Conservation (phyloP, 2,888 invertebrate species). For the Nomada goodeniana region DNA sequence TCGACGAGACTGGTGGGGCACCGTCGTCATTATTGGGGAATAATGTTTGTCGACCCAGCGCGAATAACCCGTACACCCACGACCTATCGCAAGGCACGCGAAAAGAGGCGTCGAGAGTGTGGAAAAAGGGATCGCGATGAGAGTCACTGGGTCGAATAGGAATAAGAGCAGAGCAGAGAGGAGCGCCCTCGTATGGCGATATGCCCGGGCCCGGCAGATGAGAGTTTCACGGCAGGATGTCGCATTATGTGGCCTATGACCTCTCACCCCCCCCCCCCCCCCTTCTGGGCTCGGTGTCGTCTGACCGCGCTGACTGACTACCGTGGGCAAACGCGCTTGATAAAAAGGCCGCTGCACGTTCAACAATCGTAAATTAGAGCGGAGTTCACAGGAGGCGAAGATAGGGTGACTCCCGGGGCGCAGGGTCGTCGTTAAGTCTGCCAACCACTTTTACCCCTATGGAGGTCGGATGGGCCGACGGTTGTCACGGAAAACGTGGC, state of each 20-base stretch:
- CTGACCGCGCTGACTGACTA: constrained; percentile 51
- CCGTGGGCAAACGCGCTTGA: constrained; percentile 75
- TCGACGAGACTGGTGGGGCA: not conserved
- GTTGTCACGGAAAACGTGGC: constrained; percentile 5
- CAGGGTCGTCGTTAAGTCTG: constrained; percentile 46
- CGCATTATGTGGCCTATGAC: constrained; percentile 81
- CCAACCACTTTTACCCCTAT: too few relatives aligned
- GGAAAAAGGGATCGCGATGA: constrained; percentile 35
- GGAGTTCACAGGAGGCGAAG: constrained; percentile 32
- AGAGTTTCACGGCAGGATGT: constrained; percentile 81
- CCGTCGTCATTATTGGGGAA: not conserved
- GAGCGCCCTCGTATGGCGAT: constrained; percentile 74
- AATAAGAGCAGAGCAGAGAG: constrained; percentile 59
- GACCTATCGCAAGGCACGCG: too few relatives aligned
- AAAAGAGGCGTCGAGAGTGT: not conserved
- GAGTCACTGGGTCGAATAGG: constrained; percentile 55
- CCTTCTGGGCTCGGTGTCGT: constrained; percentile 22
- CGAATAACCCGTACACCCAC: too few relatives aligned
- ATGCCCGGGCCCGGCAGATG: constrained; percentile 71
- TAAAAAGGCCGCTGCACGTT: constrained; percentile 77
- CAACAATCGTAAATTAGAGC: constrained; percentile 73
- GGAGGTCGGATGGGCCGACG: constrained; percentile 26
- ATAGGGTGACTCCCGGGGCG: not conserved
- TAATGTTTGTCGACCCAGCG: not conserved
- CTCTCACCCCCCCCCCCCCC: too few relatives aligned